Conservation (phyloP, 2,797 vertebrate genomes). For the Sebastes baramenuke region DNA sequence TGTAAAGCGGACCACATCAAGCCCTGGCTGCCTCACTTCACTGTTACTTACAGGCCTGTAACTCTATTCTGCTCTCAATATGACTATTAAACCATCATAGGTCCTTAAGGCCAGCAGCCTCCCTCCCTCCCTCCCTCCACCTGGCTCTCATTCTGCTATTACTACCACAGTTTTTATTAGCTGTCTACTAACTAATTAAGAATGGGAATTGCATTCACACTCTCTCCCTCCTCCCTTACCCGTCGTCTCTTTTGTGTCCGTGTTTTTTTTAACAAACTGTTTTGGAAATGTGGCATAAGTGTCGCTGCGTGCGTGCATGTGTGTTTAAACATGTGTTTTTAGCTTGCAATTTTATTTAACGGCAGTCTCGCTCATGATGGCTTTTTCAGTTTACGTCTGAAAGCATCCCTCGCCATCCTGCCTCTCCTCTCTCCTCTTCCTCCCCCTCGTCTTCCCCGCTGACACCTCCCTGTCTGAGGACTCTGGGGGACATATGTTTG, state of each 20-base stretch:
- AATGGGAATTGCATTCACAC: constrained; percentile 76
- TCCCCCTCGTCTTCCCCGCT: constrained; percentile 47
- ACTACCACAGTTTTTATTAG: constrained; percentile 78
- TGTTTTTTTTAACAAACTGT: constrained; percentile 51
- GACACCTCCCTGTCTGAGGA: constrained; percentile 77
- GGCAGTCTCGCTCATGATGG: constrained; percentile 56
- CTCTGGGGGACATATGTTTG: constrained; percentile 91
- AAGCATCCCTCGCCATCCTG: constrained; percentile 52
- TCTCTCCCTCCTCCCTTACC: constrained; percentile 41
- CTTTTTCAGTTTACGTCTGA: constrained; percentile 64
- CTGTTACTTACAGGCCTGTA: constrained; percentile 75
- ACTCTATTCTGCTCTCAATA: constrained; percentile 80
- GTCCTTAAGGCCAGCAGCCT: constrained; percentile 76
- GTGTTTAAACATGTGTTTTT: constrained; percentile 33
- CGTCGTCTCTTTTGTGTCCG: constrained; percentile 48
- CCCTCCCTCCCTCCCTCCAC: constrained; percentile 70
- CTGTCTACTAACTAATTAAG: constrained; percentile 84
- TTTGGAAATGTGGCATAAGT: constrained; percentile 75
- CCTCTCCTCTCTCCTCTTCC: constrained; percentile 30
- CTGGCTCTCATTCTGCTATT: constrained; percentile 80
- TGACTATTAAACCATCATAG: constrained; percentile 84
- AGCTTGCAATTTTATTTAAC: constrained; percentile 30
- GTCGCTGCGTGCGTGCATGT: constrained; percentile 28
- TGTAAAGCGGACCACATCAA: constrained; percentile 81
- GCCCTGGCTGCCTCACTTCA: constrained; percentile 54